Evolutionary conservation across 92 coral and sea anemone species (phyloP), one percentile per base, ranked within the genome.

Genomic region (Metridium senile): DNA sequence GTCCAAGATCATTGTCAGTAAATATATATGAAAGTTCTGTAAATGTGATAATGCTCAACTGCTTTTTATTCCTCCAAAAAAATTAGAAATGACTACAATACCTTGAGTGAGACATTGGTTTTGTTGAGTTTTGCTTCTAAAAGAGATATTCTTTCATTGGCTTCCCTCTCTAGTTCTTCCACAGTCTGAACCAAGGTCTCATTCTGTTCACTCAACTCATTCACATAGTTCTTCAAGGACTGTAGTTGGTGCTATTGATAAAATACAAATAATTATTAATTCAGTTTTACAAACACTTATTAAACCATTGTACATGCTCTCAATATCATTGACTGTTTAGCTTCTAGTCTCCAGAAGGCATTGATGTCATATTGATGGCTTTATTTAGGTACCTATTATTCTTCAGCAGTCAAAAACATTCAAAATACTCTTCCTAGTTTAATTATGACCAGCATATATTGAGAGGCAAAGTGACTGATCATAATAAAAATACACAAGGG

Each of bases 151-250:
- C 99, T 85, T 74, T 96, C 97, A 63, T 89, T 93, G 34, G 99
- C 99, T 78, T 96, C 99, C 43, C 93, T 68, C 69, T 96, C 99
- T 25, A 96, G 93, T 59, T 96, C 99, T 65, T 93, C 98, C 2
- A 96, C 99, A n/a, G 99, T 96, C 67, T 96, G 93, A 8, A 96
- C 93, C 77, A 96, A 84, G 67, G 93, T 92, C 81, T 96, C 99
- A 87, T 96, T 96, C 76, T 96, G 97, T 51, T 93, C 97, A 70
- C 97, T 96, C 33, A 96, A 53, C 74, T 96, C 99, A 74, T 86
- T 92, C 78, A 96, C 93, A 78, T 89, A 96, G 0, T 86, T 74
- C 86, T 96, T 95, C 21, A 96, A 74, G 18, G 99, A 92, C 76
- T 92, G 96, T 27, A 96, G 87, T 70, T 96, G 99, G 45, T 87